These are phyloP conservation scores for Gryon sp. DNA, from an alignment of 1,140 invertebrate genomes.

Conservation along the genomic window DNA sequence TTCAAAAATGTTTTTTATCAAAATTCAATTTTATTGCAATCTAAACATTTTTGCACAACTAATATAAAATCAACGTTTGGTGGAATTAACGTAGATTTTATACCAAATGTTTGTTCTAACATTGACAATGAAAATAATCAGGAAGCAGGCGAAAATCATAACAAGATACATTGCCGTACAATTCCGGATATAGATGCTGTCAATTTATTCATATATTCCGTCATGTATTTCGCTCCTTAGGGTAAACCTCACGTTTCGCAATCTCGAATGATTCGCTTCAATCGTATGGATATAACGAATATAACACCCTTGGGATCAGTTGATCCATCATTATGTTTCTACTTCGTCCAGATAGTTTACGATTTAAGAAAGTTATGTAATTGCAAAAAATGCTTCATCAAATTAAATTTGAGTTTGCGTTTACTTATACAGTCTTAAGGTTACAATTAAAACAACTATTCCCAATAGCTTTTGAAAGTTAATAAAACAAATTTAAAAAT, in stretches of 20 bases:
- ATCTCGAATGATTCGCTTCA: constrained; percentile 63
- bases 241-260: constrained; percentile 66
- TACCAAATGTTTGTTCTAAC: too few relatives aligned
- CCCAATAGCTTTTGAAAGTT: too few relatives aligned
- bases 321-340: constrained; percentile 54
- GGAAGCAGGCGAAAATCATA: constrained; percentile 64
- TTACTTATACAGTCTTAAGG: too few relatives aligned
- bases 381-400: constrained; percentile 22
- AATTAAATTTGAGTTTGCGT: too few relatives aligned
- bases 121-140: constrained; percentile 60
- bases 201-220: constrained; percentile 69
- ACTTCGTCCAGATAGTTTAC: constrained; percentile 46
- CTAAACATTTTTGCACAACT: too few relatives aligned
- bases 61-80: too few relatives aligned
- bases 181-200: constrained; percentile 57
- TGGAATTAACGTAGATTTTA: too few relatives aligned
- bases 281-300: constrained; percentile 60
- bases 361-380: constrained; percentile 35
- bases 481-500: too few relatives aligned
- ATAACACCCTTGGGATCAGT: constrained; percentile 48
- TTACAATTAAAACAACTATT: too few relatives aligned
- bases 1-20: too few relatives aligned
- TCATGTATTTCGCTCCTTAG: constrained; percentile 64
- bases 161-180: constrained; percentile 64
- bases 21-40: too few relatives aligned